phyloP scores from a whole-genome alignment of 2,797 vertebrate species.

The Coranthus polyacanthus region DNA sequence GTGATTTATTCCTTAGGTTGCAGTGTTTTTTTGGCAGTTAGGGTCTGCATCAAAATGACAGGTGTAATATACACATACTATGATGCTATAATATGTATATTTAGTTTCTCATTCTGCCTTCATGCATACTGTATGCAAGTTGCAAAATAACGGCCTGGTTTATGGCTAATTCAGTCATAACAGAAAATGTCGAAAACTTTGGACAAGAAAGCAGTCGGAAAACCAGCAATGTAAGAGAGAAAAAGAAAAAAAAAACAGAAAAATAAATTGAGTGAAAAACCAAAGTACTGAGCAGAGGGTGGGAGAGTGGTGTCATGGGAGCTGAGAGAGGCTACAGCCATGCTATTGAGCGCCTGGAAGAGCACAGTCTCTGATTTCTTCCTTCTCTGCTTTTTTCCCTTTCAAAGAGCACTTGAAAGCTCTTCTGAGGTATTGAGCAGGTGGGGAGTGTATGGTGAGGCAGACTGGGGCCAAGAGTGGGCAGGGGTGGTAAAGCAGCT shows the following conservation, averaged over 20 bases:
- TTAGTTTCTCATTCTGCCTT: conserved; percentile 65
- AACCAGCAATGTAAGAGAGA: conserved; percentile 69
- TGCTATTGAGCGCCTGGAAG: conserved; percentile 85
- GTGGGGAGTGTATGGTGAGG: conserved; percentile 81
- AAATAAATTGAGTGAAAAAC: conserved; percentile 79
- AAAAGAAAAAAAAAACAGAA: conserved; percentile 67
- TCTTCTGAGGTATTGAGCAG: conserved; percentile 89
- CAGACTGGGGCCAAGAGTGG: conserved; percentile 57
- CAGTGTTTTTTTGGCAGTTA: conserved; percentile 69
- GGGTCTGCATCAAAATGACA: conserved; percentile 61
- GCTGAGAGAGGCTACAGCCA: conserved; percentile 79
- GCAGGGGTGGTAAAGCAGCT: conserved; percentile 61
- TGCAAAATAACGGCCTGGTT: conserved; percentile 30
- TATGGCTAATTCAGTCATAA: conserved; percentile 78
- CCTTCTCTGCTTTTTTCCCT: conserved; percentile 78
- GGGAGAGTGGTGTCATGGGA: conserved; percentile 85
- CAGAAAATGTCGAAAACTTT: conserved; percentile 56
- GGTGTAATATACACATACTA: conserved; percentile 73
- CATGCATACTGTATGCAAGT: conserved; percentile 51
- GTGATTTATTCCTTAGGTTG: conserved; percentile 73
- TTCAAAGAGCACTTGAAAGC: conserved; percentile 94
- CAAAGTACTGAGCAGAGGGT: conserved; percentile 78
- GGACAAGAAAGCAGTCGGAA: conserved; percentile 80
- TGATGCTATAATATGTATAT: conserved; percentile 56
- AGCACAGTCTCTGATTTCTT: conserved; percentile 88